Evolutionary conservation across 1,140 invertebrate genomes (phyloP).

Genomic region (Calliphora vicina): DNA sequence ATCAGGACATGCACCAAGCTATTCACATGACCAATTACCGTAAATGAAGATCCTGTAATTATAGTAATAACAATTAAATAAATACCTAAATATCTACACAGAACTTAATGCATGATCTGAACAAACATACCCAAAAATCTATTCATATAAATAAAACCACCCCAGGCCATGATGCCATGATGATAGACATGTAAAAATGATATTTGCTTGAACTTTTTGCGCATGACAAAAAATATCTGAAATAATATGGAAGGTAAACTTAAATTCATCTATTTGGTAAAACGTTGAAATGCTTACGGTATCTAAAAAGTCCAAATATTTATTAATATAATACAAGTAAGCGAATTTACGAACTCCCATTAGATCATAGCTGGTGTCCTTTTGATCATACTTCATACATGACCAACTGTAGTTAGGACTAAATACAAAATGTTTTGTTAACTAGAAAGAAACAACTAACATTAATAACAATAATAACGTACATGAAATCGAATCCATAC

Average conservation of each 20-base stretch:
- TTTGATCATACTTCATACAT: background rate
- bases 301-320: background rate
- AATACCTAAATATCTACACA: too few species aligned
- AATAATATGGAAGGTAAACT: background rate
- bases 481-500: background rate
- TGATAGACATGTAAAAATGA: background rate
- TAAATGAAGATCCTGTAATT: background rate
- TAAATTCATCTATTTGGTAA: background rate
- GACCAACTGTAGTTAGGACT: background rate
- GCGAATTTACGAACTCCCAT: background rate
- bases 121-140: background rate
- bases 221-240: background rate
- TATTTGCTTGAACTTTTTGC: background rate
- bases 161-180: slow-evolving; percentile 6
- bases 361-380: background rate
- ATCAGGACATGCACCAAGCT: background rate
- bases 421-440: background rate
- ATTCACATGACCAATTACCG: background rate
- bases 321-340: background rate
- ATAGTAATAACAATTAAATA: too few species aligned
- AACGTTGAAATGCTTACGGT: background rate
- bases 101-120: too few species aligned
- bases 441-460: background rate
- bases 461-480: background rate
- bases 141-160: background rate